Percentiles rank a stretch among this genome's conserved stretches.
phyloP scores from a whole-genome alignment of 2,888 invertebrate genomes.

The Dexiosoma caninum region DNA sequence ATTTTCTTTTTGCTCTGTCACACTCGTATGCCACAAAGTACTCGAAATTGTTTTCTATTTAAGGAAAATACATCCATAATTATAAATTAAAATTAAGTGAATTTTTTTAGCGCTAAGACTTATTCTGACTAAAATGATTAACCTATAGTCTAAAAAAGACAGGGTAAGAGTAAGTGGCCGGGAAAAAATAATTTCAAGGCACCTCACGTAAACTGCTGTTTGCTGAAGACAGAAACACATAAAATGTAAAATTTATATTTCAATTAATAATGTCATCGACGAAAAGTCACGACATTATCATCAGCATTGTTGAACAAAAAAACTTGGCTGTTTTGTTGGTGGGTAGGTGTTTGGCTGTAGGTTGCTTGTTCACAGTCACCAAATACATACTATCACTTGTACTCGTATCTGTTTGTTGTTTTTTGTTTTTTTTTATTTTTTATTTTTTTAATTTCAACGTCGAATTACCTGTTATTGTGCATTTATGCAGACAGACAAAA shows the following conservation, averaged over 20 bases:
- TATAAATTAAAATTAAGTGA: constrained; percentile 71
- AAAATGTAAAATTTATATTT: constrained; percentile 76
- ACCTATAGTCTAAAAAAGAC: neutral
- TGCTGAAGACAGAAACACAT: constrained; percentile 65
- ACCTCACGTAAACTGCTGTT: constrained; percentile 69
- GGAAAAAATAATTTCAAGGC: constrained; percentile 52
- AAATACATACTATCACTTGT: neutral
- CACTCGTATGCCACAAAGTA: constrained; percentile 22
- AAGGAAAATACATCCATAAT: constrained; percentile 48
- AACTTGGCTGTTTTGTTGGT: neutral
- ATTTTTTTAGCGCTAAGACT: neutral
- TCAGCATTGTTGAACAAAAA: constrained; percentile 4
- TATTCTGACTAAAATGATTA: constrained; percentile 13
- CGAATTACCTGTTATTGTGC: constrained; percentile 15
- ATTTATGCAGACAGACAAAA: neutral
- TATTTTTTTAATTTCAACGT: neutral
- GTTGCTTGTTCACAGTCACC: neutral
- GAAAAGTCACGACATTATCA: constrained; percentile 48
- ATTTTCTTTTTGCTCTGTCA: constrained; percentile 8
- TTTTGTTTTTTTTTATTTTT: neutral
- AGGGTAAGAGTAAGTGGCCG: neutral
- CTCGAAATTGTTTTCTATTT: constrained; percentile 56
- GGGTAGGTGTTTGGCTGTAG: neutral
- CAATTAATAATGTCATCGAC: constrained; percentile 74
- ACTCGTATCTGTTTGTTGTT: neutral